Percentiles rank a stretch among this genome's conserved stretches.
Conservation (phyloP, 2,797 vertebrate genomes). For the Protonibea diacanthus region DNA sequence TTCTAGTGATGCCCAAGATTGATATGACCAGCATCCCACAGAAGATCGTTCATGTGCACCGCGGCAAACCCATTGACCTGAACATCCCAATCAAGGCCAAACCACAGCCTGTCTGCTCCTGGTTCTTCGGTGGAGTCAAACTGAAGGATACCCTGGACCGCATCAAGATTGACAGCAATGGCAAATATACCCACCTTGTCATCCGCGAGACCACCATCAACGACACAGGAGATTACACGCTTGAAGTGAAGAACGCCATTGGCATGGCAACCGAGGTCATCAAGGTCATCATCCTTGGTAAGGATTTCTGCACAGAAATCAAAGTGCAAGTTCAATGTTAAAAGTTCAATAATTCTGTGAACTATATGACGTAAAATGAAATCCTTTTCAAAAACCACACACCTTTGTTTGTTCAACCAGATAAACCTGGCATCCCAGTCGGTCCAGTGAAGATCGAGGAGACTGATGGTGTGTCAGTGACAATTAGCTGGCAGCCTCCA, state of each 20-base stretch:
- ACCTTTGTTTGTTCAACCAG: slow-evolving; percentile 73
- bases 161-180: slow-evolving; percentile 92
- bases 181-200: slow-evolving; percentile 89
- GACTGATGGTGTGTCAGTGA: slow-evolving; percentile 91
- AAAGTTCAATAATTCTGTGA: no score
- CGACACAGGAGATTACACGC: slow-evolving; percentile 94
- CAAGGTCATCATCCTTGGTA: slow-evolving; percentile 98
- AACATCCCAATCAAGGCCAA: slow-evolving; percentile 92
- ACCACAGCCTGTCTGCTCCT: slow-evolving; percentile 91
- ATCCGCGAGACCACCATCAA: slow-evolving; percentile 96
- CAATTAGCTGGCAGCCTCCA: slow-evolving; percentile 94
- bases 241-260: slow-evolving; percentile 94
- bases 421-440: slow-evolving; percentile 94
- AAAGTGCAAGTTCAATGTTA: background rate
- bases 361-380: background rate
- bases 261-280: slow-evolving; percentile 91
- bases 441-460: slow-evolving; percentile 94
- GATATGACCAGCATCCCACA: slow-evolving; percentile 95
- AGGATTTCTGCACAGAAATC: slow-evolving; percentile 37
- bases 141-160: slow-evolving; percentile 95
- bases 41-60: slow-evolving; percentile 93
- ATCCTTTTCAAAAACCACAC: background rate
- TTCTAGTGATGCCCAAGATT: slow-evolving; percentile 92
- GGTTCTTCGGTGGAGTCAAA: slow-evolving; percentile 93
- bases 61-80: slow-evolving; percentile 93